Conservation (phyloP, 2,113 vertebrate species). For the Chamaetylas fuelleborni region DNA sequence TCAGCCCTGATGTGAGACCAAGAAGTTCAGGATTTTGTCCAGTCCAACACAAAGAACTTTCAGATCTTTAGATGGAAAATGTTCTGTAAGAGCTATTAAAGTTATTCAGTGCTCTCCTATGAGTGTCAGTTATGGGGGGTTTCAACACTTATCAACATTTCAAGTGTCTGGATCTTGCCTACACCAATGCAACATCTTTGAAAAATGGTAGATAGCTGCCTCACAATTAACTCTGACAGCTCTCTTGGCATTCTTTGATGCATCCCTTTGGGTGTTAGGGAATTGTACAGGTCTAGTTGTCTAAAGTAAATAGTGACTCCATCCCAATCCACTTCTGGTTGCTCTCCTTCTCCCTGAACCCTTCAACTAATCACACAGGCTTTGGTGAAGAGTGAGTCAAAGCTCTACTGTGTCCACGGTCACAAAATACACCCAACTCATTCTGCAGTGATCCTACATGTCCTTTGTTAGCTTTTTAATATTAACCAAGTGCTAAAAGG, state of each 20-base stretch:
- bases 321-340: background rate
- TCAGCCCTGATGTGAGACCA: background rate
- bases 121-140: accelerated
- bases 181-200: background rate
- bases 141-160: background rate
- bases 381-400: background rate
- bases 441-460: background rate
- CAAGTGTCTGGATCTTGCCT: background rate
- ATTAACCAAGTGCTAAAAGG: background rate
- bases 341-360: background rate
- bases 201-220: background rate
- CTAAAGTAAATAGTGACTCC: background rate
- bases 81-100: background rate
- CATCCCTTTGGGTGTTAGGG: background rate
- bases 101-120: background rate
- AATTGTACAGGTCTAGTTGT: background rate
- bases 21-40: background rate
- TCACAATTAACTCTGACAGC: background rate
- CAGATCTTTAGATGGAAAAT: background rate
- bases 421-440: background rate
- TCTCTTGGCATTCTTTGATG: background rate
- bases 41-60: background rate
- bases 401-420: background rate
- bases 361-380: background rate
- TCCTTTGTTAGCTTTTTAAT: background rate